Evolutionary conservation across 2,888 invertebrate genomes (phyloP).

Genomic region (Seira sanloemensis): DNA sequence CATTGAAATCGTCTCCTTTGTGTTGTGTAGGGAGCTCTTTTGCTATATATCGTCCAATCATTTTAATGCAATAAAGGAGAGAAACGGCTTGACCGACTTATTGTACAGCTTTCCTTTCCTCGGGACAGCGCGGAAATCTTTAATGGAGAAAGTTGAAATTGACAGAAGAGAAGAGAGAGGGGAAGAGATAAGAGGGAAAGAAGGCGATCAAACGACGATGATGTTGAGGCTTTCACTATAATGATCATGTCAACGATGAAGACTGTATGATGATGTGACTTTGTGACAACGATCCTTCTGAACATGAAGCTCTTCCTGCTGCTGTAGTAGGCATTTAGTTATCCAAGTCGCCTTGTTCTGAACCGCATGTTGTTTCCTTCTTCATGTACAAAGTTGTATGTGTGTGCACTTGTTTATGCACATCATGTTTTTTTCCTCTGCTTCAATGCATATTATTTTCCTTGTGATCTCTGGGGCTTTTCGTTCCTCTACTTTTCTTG

Average conservation of each 20-base stretch:
- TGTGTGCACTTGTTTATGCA: not conserved
- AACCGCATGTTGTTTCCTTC: not conserved
- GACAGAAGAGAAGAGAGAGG: no score
- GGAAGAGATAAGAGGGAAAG: not conserved
- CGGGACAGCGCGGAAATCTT: not conserved
- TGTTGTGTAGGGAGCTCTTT: no score
- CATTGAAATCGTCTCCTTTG: no score
- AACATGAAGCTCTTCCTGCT: no score
- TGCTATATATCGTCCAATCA: no score
- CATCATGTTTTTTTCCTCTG: not conserved
- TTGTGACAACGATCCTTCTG: not conserved
- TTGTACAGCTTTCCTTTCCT: not conserved
- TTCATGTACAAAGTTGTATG: not conserved
- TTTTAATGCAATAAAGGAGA: not conserved
- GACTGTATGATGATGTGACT: not conserved
- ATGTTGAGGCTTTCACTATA: not conserved
- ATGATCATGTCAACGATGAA: not conserved
- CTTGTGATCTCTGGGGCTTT: not conserved
- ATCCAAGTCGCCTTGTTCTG: not conserved
- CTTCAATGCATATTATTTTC: not conserved
- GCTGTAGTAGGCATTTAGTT: not conserved
- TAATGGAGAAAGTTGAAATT: not conserved
- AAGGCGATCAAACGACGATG: not conserved
- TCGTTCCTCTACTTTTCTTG: not conserved
- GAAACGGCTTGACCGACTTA: not conserved